These are phyloP conservation scores for Pantherophis guttatus DNA, from an alignment of 2,113 vertebrate genomes.

Conservation along the genomic window DNA sequence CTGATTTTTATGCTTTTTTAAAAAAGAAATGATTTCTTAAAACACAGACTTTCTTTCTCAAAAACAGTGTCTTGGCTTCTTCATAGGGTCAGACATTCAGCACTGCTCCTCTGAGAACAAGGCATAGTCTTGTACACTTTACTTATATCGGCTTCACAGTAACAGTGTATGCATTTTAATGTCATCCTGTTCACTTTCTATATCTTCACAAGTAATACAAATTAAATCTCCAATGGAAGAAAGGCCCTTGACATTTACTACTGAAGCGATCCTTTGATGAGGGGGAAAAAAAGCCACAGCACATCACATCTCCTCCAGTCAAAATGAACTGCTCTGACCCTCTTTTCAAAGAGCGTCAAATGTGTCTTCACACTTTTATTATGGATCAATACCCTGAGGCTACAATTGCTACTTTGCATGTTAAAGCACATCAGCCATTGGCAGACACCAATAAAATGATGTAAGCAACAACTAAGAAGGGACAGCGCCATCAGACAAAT, in stretches of 20 bases:
- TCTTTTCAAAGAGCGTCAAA: background rate
- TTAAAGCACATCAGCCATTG: background rate
- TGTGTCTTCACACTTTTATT: background rate
- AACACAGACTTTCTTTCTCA: background rate
- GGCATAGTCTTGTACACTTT: background rate
- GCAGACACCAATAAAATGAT: background rate
- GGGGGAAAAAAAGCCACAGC: background rate
- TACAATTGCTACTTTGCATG: background rate
- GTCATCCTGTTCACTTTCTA: background rate
- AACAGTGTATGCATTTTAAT: conserved; percentile 26
- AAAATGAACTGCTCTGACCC: background rate
- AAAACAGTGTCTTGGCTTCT: background rate
- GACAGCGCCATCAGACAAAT: background rate
- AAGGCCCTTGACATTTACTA: background rate
- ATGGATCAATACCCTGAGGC: background rate
- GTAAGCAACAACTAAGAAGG: background rate
- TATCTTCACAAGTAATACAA: conserved; percentile 1
- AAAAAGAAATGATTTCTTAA: background rate
- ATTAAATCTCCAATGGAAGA: background rate
- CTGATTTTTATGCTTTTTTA: background rate
- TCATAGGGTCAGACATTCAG: background rate
- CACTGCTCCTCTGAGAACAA: background rate
- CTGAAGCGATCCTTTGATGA: background rate
- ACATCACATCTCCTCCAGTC: background rate
- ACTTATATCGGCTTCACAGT: conserved; percentile 23